phyloP scores from a whole-genome alignment of 1,140 invertebrate genomes.

The Nasonia longicornis region DNA sequence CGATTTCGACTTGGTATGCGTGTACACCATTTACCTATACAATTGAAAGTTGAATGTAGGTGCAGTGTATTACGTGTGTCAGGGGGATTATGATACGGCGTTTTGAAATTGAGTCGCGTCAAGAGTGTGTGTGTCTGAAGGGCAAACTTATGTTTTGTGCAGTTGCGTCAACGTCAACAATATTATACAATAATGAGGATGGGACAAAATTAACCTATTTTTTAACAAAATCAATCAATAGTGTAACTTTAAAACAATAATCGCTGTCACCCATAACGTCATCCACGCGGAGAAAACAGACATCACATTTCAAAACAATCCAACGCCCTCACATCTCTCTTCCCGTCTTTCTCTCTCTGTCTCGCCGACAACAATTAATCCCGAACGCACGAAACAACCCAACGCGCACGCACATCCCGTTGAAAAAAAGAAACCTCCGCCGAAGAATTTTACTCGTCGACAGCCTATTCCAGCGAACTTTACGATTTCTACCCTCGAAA shows the following conservation, averaged over 20 bases:
- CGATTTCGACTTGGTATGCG: too few species aligned
- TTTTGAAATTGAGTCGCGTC: too few species aligned
- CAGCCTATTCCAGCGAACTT: background rate
- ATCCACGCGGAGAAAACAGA: background rate
- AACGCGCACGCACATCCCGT: background rate
- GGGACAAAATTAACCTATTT: too few species aligned
- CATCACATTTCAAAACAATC: background rate
- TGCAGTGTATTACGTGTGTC: too few species aligned
- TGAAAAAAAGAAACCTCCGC: background rate
- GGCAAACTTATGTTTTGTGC: too few species aligned
- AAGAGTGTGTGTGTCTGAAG: too few species aligned
- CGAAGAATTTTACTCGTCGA: background rate
- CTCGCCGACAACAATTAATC: background rate
- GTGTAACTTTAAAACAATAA: too few species aligned
- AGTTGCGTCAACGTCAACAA: too few species aligned
- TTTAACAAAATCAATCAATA: too few species aligned
- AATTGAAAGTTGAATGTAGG: background rate
- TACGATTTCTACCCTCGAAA: background rate
- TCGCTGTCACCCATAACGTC: too few species aligned
- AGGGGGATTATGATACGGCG: background rate
- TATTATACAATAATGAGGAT: too few species aligned
- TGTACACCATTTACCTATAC: background rate
- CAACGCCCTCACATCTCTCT: background rate
- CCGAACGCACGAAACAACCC: background rate
- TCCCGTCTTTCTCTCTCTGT: background rate